A percentile compares a stretch with the other conserved stretches of the same genome.
Evolutionary conservation across 1,140 invertebrate genomes (phyloP).

Genomic region (Atta colombica): DNA sequence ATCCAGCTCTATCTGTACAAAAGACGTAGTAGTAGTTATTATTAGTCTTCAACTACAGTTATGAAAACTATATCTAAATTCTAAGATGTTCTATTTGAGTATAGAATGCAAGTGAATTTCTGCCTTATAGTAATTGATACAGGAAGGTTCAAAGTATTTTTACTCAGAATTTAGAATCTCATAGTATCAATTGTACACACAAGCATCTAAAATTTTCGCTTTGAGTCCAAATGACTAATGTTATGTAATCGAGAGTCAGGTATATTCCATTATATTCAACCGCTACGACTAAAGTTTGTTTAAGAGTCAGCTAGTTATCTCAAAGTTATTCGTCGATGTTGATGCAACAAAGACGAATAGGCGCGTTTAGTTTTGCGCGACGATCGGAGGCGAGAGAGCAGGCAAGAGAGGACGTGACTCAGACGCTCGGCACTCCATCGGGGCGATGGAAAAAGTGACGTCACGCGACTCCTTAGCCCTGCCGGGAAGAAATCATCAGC

Average conservation of each 20-base stretch:
- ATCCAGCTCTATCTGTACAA: neutral
- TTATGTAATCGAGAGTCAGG: too few relatives aligned
- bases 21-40: neutral
- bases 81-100: too few relatives aligned
- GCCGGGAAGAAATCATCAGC: constrained; percentile 83
- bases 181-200: too few relatives aligned
- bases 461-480: constrained; percentile 80
- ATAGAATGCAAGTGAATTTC: too few relatives aligned
- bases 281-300: neutral
- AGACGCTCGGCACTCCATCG: constrained; percentile 82
- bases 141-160: too few relatives aligned
- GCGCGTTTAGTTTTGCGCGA: constrained; percentile 6
- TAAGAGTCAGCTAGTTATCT: constrained; percentile 19
- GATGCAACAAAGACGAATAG: constrained; percentile 38
- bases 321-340: constrained; percentile 16
- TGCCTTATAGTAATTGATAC: too few relatives aligned
- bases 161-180: too few relatives aligned
- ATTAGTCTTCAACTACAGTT: neutral
- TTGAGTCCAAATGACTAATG: too few relatives aligned
- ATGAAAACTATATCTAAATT: too few relatives aligned
- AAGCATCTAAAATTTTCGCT: too few relatives aligned
- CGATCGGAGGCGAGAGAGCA: constrained; percentile 63
- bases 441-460: constrained; percentile 82
- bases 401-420: constrained; percentile 80
- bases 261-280: constrained; percentile 13